Evolutionary conservation across 2,113 vertebrate species (phyloP).

Genomic region (Brachypodius melanocephalos): DNA sequence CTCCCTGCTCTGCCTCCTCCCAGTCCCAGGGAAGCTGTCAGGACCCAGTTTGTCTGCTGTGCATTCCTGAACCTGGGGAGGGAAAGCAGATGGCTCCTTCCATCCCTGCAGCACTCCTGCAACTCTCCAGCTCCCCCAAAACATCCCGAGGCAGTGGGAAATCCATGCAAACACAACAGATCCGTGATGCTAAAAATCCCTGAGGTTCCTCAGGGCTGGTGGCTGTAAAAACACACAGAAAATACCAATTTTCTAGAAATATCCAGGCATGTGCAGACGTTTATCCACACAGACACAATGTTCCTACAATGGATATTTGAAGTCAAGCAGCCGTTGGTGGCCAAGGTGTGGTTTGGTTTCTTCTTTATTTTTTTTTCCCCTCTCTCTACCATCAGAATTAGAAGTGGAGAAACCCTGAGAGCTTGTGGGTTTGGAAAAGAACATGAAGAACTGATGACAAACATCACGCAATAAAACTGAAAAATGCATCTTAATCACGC

Average conservation of each 20-base stretch:
- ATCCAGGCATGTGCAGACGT: neutral
- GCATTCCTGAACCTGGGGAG: neutral
- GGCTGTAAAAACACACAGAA: neutral
- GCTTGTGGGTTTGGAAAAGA: neutral
- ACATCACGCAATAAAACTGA: neutral
- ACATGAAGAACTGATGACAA: accelerated
- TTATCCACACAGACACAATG: neutral
- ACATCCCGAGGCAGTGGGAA: neutral
- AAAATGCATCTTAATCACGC: neutral
- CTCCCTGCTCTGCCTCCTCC: neutral
- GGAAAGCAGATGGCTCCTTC: neutral
- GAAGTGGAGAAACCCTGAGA: neutral
- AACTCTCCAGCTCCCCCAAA: neutral
- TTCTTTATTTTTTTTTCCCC: accelerated
- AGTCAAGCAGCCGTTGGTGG: neutral
- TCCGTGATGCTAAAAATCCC: neutral
- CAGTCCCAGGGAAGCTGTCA: neutral
- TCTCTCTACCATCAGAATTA: neutral
- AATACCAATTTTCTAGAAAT: neutral
- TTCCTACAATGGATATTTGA: neutral
- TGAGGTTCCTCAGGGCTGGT: neutral
- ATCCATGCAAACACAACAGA: neutral
- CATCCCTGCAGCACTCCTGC: neutral
- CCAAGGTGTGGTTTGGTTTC: neutral
- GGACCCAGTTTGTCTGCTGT: neutral